phyloP scores from a whole-genome alignment of 2,888 invertebrate genomes.

The Atherix ibis region DNA sequence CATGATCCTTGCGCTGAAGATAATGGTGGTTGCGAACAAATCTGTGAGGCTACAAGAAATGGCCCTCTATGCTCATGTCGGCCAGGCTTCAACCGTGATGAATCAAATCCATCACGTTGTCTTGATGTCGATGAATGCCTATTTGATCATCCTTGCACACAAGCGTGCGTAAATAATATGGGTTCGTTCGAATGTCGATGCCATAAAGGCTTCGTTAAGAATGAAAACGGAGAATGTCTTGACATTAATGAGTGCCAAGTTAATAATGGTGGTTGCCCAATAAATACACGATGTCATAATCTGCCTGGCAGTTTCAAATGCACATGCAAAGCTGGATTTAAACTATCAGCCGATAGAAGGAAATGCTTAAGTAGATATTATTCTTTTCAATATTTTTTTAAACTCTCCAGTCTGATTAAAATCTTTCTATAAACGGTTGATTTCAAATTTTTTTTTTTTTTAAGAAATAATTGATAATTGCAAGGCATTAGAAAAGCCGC shows the following conservation, averaged over 20 bases:
- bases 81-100: constrained; percentile 27
- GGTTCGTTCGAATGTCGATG: constrained; percentile 45
- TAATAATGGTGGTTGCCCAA: constrained; percentile 27
- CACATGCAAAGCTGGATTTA: constrained; percentile 32
- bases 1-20: constrained; percentile 31
- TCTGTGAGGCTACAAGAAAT: constrained; percentile 17
- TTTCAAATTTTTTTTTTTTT: not conserved
- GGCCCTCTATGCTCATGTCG: constrained; percentile 29
- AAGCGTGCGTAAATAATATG: constrained; percentile 34
- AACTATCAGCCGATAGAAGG: constrained; percentile 19
- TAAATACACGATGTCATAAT: constrained; percentile 30
- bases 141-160: constrained; percentile 28
- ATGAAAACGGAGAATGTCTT: constrained; percentile 33
- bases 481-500: constrained; percentile 20
- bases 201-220: constrained; percentile 37
- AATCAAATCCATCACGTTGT: constrained; percentile 30
- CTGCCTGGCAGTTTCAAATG: constrained; percentile 36
- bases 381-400: not conserved
- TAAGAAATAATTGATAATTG: constrained; percentile 24
- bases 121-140: constrained; percentile 37
- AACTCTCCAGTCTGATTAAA: too few relatives aligned
- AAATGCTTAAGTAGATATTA: constrained; percentile 12
- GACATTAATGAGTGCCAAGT: constrained; percentile 40
- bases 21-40: constrained; percentile 41
- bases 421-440: not conserved